Conservation (phyloP, 2,888 invertebrate species). For the Byasa hedistus region DNA sequence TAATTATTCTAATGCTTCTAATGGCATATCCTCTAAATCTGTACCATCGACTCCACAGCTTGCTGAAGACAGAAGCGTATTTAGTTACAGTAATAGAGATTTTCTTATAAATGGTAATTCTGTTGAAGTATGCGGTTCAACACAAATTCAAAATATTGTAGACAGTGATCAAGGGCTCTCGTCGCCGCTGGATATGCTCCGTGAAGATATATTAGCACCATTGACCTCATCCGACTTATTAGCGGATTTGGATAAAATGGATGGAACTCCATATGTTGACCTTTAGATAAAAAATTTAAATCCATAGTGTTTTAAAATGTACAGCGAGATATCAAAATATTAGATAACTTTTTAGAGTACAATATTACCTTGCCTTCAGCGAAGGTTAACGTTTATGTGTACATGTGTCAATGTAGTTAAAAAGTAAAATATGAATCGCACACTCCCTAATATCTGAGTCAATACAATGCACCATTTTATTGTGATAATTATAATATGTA, state of each 20-base stretch:
- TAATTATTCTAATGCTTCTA: constrained; percentile 53
- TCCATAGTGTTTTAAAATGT: constrained; percentile 58
- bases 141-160: constrained; percentile 53
- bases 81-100: constrained; percentile 81
- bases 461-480: constrained; percentile 58
- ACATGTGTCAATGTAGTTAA: constrained; percentile 45
- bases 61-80: constrained; percentile 73
- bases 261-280: constrained; percentile 69
- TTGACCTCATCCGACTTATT: constrained; percentile 63
- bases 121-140: constrained; percentile 62
- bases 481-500: constrained; percentile 57
- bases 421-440: constrained; percentile 48
- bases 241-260: constrained; percentile 73
- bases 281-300: constrained; percentile 64
- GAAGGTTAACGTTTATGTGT: constrained; percentile 61
- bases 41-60: constrained; percentile 88
- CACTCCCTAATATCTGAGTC: constrained; percentile 71
- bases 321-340: constrained; percentile 56
- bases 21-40: constrained; percentile 84
- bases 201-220: constrained; percentile 66
- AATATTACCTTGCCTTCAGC: constrained; percentile 74
- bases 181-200: constrained; percentile 68
- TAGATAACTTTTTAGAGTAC: constrained; percentile 68
- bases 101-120: constrained; percentile 83
- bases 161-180: constrained; percentile 54